Evolutionary conservation across 1,140 invertebrate species (phyloP).

Genomic region (Hetaerina americana): DNA sequence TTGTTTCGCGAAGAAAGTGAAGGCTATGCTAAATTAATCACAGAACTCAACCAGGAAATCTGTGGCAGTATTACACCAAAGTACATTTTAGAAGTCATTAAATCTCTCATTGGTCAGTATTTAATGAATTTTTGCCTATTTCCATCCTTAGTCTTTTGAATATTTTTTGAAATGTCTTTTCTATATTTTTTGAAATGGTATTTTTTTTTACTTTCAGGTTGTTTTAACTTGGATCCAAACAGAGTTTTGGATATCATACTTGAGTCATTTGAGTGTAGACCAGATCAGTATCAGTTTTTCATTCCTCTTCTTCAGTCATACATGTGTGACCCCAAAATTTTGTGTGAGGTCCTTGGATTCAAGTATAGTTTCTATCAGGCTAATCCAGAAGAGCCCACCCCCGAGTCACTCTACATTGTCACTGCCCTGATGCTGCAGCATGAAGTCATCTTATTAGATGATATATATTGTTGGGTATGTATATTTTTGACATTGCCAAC

Average conservation of each 20-base stretch:
- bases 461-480: slow-evolving; percentile 85
- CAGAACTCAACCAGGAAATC: slow-evolving; percentile 86
- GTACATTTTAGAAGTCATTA: slow-evolving; percentile 69
- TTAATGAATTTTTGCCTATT: slow-evolving; percentile 13
- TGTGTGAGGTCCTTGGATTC: slow-evolving; percentile 90
- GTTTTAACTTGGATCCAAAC: slow-evolving; percentile 98
- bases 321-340: slow-evolving; percentile 68
- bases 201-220: slow-evolving; percentile 51
- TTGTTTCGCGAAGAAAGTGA: slow-evolving; percentile 97
- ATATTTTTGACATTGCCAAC: too few species aligned
- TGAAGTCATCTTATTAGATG: slow-evolving; percentile 67
- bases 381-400: slow-evolving; percentile 39
- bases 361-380: slow-evolving; percentile 46
- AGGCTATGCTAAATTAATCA: slow-evolving; percentile 94
- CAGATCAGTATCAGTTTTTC: slow-evolving; percentile 48
- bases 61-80: slow-evolving; percentile 42
- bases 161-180: slow-evolving; percentile 7
- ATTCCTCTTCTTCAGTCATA: slow-evolving; percentile 72
- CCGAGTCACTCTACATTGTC: slow-evolving; percentile 72
- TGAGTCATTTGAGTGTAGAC: slow-evolving; percentile 89
- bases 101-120: slow-evolving; percentile 78
- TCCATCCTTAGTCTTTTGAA: not conserved
- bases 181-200: slow-evolving; percentile 7
- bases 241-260: slow-evolving; percentile 91
- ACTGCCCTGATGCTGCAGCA: slow-evolving; percentile 83